Conservation (phyloP, 2,113 vertebrate species). For the Pollimyrus isidori region DNA sequence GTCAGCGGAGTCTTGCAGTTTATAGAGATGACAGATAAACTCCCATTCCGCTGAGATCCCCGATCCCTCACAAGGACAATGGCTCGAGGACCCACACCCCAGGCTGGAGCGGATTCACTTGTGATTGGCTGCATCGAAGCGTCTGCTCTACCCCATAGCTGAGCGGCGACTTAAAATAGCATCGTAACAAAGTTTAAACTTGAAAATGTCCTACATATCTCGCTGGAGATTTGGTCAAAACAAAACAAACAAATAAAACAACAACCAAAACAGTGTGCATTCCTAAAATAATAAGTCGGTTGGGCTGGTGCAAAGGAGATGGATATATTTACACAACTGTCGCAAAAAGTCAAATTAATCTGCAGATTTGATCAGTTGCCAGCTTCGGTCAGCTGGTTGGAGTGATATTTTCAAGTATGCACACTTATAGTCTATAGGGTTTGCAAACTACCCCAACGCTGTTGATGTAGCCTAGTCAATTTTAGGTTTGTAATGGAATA, state of each 20-base stretch:
- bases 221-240: not conserved
- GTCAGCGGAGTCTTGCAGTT: not conserved
- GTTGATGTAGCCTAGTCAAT: no score
- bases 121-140: constrained; percentile 12
- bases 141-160: constrained; percentile 10
- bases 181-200: constrained; percentile 2
- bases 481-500: not conserved
- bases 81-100: not conserved
- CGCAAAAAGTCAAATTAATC: not conserved
- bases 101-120: not conserved
- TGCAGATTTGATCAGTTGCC: not conserved
- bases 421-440: not conserved
- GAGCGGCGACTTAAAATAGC: constrained; percentile 9
- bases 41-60: not conserved
- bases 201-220: not conserved
- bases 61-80: not conserved
- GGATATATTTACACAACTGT: not conserved
- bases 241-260: not conserved
- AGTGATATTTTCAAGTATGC: not conserved
- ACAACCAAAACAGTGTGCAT: not conserved
- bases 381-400: not conserved
- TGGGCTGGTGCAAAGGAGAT: not conserved
- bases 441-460: not conserved
- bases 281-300: not conserved
- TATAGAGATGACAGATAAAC: not conserved